Base-by-base conservation (phyloP, 2,797 vertebrate genomes). In the Chloroceryle amazona region DNA sequence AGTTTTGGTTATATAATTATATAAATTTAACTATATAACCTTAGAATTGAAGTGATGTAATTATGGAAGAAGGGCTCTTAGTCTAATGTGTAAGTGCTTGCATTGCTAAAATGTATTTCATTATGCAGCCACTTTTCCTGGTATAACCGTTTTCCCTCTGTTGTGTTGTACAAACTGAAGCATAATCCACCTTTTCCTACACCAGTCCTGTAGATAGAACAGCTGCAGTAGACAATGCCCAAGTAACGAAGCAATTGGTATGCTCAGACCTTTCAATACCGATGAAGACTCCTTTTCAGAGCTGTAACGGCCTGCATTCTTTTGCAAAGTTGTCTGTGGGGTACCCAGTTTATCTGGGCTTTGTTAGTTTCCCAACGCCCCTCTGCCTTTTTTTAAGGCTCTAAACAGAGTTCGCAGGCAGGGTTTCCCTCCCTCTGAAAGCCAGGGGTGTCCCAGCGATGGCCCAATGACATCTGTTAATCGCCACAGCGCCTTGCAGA, bases 401-500 rank as follows among this genome's bases (percentile, higher is more conserved):
- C 3, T 1, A 6, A 71, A 33, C 7, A 62, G 2, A 19, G 22
- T 9, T 29, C 49, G 10, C 16, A 11, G 31, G 37, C 8, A 6
- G 42, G 5, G 46, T 47, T 47, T 22, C 21, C 21, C 46, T 22
- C 46, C 20, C 31, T 23, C 23, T 10, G 41, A 41, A 41, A 41
- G 41, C 5, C 9, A 9, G 15, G 9, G 4, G 4, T n/a, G 11
- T 41, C 46, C 66, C 60, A 58, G 29, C n/a, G 28, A 4, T 3
- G 13, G n/a, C 63, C 54, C 14, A 51, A 23, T 10, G 11, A 8
- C 25, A 8, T 11, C 42, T 31, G 1, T 42, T 35, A 35, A 31
- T 28, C 29, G 16, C 6, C 3, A 5, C 10, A 51, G 20, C 6
- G 4, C 3, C 33, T 12, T 9, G 13, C n/a, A 47, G n/a, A 7